phyloP scores from a whole-genome alignment of 2,797 vertebrate genomes.

The Gymnoscopelus microlampas region DNA sequence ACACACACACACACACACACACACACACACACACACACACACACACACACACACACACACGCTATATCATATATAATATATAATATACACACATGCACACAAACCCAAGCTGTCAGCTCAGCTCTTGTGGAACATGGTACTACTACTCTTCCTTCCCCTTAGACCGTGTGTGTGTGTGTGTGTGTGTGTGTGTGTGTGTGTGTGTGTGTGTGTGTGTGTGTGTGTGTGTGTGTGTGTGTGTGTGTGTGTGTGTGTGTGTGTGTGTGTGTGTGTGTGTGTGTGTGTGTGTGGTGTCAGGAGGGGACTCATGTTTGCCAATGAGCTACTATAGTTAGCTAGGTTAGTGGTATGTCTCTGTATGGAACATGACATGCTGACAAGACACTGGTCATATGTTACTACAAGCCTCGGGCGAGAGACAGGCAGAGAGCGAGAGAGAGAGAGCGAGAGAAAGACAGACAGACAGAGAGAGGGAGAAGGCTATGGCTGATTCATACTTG shows the following conservation, averaged over 20 bases:
- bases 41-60: conserved; percentile 11
- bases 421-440: too few relatives aligned
- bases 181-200: not conserved
- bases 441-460: too few relatives aligned
- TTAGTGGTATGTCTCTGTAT: not conserved
- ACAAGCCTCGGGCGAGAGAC: too few relatives aligned
- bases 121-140: conserved; percentile 52
- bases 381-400: too few relatives aligned
- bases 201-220: conserved; percentile 5
- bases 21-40: conserved; percentile 5
- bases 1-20: conserved; percentile 21
- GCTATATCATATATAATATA: too few relatives aligned
- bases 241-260: conserved; percentile 8
- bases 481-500: too few relatives aligned
- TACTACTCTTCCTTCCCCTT: conserved; percentile 24
- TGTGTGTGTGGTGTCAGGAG: conserved; percentile 34
- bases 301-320: conserved; percentile 65
- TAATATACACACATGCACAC: not conserved
- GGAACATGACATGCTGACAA: not conserved
- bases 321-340: conserved; percentile 29
- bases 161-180: conserved; percentile 14
- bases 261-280: conserved; percentile 5
- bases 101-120: conserved; percentile 38
- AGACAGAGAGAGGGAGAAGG: too few relatives aligned
- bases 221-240: not conserved